phyloP scores from a whole-genome alignment of 2,888 invertebrate genomes.

The Malthinus flaveolus region DNA sequence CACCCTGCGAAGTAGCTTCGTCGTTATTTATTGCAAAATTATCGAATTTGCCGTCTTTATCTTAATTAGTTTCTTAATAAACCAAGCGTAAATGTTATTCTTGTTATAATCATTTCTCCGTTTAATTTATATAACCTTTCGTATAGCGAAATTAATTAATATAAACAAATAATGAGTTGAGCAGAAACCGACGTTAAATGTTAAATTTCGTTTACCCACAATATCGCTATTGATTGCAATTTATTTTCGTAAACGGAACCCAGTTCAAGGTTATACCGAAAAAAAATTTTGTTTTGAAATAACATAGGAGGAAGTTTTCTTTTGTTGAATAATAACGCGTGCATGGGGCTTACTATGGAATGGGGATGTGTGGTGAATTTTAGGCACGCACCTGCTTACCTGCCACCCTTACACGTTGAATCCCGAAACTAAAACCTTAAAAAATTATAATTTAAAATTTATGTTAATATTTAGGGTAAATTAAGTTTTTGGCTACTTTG shows the following conservation, averaged over 20 bases:
- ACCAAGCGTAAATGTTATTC: not conserved
- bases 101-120: not conserved
- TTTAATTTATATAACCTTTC: not conserved
- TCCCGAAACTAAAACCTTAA: not conserved
- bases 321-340: slow-evolving; percentile 17
- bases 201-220: not conserved
- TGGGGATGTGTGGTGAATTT: slow-evolving; percentile 1
- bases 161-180: not conserved
- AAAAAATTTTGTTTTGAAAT: not conserved
- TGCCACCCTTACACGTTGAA: slow-evolving; percentile 5
- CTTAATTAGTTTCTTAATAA: slow-evolving; percentile 2
- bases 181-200: slow-evolving; percentile 1
- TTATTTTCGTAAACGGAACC: not conserved
- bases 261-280: not conserved
- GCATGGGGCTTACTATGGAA: slow-evolving; percentile 5
- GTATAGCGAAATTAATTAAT: not conserved
- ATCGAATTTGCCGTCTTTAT: not conserved
- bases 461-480: slow-evolving; percentile 2
- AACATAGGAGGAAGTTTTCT: slow-evolving; percentile 2
- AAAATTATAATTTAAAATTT: slow-evolving; percentile 7
- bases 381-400: slow-evolving; percentile 18
- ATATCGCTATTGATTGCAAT: slow-evolving; percentile 5
- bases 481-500: not conserved
- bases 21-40: slow-evolving; percentile 2
- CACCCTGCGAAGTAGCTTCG: not conserved